Conservation (phyloP, 2,888 invertebrate species). For the Acanthoscelides obtectus region DNA sequence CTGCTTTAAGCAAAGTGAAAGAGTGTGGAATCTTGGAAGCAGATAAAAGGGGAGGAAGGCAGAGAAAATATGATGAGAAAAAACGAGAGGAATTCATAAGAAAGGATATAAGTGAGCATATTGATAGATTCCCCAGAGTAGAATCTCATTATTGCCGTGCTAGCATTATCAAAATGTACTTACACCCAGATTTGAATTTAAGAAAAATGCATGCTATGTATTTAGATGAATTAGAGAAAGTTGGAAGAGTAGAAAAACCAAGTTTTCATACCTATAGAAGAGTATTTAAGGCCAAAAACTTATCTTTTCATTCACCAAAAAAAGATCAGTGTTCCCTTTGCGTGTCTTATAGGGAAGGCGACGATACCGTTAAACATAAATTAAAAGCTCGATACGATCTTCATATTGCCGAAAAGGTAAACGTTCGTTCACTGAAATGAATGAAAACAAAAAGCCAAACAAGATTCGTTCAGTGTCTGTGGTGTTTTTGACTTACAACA, state of each 20-base stretch:
- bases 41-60: no score
- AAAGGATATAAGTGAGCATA: background rate
- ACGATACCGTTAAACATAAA: background rate
- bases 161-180: background rate
- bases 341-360: background rate
- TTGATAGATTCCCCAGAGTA: background rate
- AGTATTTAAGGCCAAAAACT: background rate
- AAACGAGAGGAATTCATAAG: slow-evolving; percentile 1
- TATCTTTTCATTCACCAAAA: background rate
- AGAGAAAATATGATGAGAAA: background rate
- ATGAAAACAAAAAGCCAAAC: no score
- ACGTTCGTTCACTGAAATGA: no score
- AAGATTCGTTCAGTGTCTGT: no score
- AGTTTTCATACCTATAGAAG: background rate
- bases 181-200: no score
- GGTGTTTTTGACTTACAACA: no score
- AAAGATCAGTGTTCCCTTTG: background rate
- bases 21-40: no score
- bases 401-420: slow-evolving; percentile 1
- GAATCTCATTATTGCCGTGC: background rate
- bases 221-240: background rate
- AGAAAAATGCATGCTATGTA: slow-evolving; percentile 3
- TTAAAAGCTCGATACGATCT: background rate
- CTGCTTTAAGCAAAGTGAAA: slow-evolving; percentile 1
- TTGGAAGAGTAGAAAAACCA: background rate